Percentiles rank a stretch among this genome's conserved stretches.
Evolutionary conservation across 2,797 vertebrate species (phyloP).

Genomic region (Xerus rutilus): DNA sequence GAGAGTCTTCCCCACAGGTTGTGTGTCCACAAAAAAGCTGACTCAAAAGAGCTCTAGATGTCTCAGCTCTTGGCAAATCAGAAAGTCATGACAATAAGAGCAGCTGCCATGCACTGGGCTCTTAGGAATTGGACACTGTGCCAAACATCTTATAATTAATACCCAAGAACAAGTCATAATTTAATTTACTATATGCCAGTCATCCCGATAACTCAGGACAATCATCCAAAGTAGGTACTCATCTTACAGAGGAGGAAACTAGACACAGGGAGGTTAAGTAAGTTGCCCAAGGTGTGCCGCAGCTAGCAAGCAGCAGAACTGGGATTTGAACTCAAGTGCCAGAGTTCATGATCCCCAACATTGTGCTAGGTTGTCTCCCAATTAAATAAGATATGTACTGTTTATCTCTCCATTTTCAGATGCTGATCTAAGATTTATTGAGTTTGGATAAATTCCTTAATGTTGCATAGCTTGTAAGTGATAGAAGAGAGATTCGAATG

Average conservation of each 20-base stretch:
- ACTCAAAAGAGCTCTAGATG: too few species aligned
- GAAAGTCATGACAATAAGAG: neutral
- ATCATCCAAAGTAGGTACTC: neutral
- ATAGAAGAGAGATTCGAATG: neutral
- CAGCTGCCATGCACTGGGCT: neutral
- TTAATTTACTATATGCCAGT: neutral
- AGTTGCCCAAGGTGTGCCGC: too few species aligned
- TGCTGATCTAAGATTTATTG: neutral
- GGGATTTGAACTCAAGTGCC: neutral
- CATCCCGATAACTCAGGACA: neutral
- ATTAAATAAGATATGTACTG: accelerated
- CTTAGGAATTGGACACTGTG: neutral
- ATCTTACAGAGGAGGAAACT: neutral
- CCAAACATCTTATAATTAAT: neutral
- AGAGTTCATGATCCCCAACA: too few species aligned
- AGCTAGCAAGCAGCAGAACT: neutral
- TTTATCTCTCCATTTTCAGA: neutral
- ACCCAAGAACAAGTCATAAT: neutral
- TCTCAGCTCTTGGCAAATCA: neutral
- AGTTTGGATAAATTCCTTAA: neutral
- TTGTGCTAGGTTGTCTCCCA: neutral
- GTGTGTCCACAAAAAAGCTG: neutral
- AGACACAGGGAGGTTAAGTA: too few species aligned
- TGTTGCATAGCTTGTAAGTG: neutral
- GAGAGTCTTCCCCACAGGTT: neutral